Evolutionary conservation across 2,888 invertebrate species (phyloP).

Genomic region (Tolmerus cingulatus): DNA sequence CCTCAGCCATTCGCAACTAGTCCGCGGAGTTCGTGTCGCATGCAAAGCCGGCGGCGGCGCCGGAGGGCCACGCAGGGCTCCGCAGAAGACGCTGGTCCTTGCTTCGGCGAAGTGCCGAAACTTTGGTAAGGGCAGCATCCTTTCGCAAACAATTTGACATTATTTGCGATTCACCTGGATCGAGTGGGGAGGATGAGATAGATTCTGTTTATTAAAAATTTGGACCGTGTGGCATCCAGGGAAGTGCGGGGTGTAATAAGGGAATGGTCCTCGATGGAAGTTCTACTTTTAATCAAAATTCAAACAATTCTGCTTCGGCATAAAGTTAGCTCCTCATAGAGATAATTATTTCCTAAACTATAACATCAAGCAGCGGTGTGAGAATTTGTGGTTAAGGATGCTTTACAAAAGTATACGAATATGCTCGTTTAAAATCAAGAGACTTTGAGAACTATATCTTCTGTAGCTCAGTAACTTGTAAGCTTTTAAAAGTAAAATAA

Average conservation of each 20-base stretch:
- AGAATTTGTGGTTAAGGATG: not conserved
- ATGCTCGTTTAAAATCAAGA: too few relatives aligned
- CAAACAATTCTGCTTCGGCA: not conserved
- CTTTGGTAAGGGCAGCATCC: not conserved
- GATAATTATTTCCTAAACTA: not conserved
- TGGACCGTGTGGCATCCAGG: not conserved
- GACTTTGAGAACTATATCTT: too few relatives aligned
- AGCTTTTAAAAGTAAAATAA: too few relatives aligned
- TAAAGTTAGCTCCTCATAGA: not conserved
- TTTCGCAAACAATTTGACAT: not conserved
- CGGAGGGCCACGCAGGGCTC: not conserved
- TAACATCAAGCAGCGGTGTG: not conserved
- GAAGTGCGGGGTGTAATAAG: not conserved
- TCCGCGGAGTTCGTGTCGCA: not conserved
- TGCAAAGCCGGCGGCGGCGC: not conserved
- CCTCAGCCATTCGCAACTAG: conserved; percentile 10
- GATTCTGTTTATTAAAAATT: not conserved
- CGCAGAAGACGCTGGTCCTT: not conserved
- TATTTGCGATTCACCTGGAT: not conserved
- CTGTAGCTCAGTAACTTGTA: too few relatives aligned
- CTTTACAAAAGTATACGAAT: too few relatives aligned
- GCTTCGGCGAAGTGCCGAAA: not conserved
- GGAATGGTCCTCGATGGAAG: not conserved
- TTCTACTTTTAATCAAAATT: not conserved
- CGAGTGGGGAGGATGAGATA: not conserved